phyloP scores from a whole-genome alignment of 92 coral and sea anemone species.

The Zoanthus sociatus region DNA sequence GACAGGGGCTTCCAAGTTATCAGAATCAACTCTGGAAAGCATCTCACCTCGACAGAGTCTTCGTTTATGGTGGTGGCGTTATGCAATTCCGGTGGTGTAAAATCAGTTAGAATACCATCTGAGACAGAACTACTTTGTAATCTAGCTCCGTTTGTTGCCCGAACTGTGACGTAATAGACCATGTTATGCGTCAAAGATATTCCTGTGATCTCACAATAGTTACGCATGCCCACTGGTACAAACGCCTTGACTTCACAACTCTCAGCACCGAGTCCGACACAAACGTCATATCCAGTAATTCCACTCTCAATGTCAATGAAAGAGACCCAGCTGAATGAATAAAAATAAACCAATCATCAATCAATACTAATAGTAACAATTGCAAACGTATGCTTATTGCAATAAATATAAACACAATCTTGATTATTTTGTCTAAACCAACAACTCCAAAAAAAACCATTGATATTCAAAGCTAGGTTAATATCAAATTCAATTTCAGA shows the following conservation, averaged over 20 bases:
- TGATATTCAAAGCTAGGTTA: too few species aligned
- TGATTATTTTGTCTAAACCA: too few species aligned
- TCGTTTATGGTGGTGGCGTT: conserved; percentile 57
- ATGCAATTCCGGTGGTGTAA: conserved; percentile 74
- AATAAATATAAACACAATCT: too few species aligned
- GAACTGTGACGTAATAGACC: conserved; percentile 71
- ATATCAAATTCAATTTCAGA: too few species aligned
- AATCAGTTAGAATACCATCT: conserved; percentile 67
- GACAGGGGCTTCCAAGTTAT: conserved; percentile 78
- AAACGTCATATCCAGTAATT: conserved; percentile 73
- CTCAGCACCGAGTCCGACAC: conserved; percentile 61
- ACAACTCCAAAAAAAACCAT: too few species aligned
- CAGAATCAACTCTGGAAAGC: conserved; percentile 70
- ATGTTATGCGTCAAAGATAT: conserved; percentile 66
- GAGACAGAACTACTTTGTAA: conserved; percentile 63
- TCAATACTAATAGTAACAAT: neutral
- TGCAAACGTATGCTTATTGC: neutral
- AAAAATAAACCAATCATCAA: too few species aligned
- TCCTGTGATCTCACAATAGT: conserved; percentile 51
- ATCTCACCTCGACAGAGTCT: conserved; percentile 52
- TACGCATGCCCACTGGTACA: conserved; percentile 62
- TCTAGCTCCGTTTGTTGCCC: conserved; percentile 79
- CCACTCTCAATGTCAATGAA: conserved; percentile 87
- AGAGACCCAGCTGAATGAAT: conserved; percentile 69
- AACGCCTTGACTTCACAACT: conserved; percentile 71